Conservation (phyloP, 37 sponge, comb jelly and placozoan genomes). For the Diacarnus erythraeanus region DNA sequence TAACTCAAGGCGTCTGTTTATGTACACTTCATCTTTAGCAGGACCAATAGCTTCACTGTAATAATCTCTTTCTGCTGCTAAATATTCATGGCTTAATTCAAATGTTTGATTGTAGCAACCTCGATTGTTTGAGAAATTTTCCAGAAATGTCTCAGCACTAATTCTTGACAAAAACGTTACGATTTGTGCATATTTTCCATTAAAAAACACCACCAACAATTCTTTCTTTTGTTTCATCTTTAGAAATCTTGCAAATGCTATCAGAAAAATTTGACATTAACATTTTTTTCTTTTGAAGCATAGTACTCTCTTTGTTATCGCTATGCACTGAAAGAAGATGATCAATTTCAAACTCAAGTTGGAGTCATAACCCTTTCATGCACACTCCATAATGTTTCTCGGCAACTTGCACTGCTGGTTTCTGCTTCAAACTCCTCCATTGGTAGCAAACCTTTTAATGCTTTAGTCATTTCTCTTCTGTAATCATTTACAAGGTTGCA, state of each 20-base stretch:
- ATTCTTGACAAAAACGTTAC: background rate
- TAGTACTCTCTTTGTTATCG: background rate
- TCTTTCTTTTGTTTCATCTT: background rate
- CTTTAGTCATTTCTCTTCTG: background rate
- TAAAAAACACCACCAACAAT: background rate
- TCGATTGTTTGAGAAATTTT: background rate
- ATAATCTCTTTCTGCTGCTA: background rate
- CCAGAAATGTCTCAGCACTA: background rate
- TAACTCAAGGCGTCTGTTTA: background rate
- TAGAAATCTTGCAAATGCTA: background rate
- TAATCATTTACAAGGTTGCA: background rate
- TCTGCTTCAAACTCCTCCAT: background rate
- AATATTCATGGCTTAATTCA: background rate
- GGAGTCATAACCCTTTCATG: background rate
- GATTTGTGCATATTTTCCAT: background rate
- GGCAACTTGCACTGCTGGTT: no score
- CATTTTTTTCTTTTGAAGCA: background rate
- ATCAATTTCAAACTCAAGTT: background rate
- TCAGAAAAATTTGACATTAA: background rate
- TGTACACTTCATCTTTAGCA: background rate
- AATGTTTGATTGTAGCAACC: background rate
- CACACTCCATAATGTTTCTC: background rate
- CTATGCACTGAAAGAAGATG: background rate
- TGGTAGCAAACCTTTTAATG: background rate
- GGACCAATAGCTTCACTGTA: constrained; percentile 1